phyloP scores from a whole-genome alignment of 1,140 invertebrate species.

The Formica selysi region DNA sequence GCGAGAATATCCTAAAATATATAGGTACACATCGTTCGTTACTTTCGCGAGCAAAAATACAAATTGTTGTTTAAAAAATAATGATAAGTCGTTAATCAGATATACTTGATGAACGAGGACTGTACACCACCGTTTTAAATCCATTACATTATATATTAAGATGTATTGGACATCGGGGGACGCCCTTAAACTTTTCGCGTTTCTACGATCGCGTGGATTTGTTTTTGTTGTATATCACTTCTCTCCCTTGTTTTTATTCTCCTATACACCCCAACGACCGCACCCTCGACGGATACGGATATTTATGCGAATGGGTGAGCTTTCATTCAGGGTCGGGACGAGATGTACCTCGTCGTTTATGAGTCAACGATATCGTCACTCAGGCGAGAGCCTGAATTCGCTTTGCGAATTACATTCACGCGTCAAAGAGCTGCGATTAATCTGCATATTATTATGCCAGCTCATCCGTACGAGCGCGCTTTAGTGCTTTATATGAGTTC shows the following conservation, averaged over 20 bases:
- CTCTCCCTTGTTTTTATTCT: constrained; percentile 48
- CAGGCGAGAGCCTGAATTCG: constrained; percentile 11
- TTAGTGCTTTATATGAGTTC: constrained; percentile 40
- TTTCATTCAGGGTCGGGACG: neutral
- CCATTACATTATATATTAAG: constrained; percentile 38
- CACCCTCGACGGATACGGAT: constrained; percentile 29
- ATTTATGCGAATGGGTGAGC: constrained; percentile 42
- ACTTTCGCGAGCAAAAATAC: neutral
- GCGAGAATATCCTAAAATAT: neutral
- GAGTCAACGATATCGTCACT: constrained; percentile 57
- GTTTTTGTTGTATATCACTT: neutral
- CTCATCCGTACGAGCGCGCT: constrained; percentile 45
- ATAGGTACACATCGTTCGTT: neutral
- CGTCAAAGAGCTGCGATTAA: constrained; percentile 52
- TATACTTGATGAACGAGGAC: neutral
- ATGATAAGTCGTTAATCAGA: neutral
- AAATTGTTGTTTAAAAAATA: neutral
- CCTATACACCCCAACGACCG: neutral
- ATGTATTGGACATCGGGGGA: constrained; percentile 36
- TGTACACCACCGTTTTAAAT: constrained; percentile 10
- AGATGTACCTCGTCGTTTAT: constrained; percentile 22
- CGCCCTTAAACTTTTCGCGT: constrained; percentile 9
- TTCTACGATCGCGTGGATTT: constrained; percentile 10
- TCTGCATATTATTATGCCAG: constrained; percentile 61
- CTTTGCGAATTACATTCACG: constrained; percentile 42